A percentile compares a stretch with the other conserved stretches of the same genome.
phyloP scores from a whole-genome alignment of 1,140 invertebrate species.

The Drosophila nigrodunni region DNA sequence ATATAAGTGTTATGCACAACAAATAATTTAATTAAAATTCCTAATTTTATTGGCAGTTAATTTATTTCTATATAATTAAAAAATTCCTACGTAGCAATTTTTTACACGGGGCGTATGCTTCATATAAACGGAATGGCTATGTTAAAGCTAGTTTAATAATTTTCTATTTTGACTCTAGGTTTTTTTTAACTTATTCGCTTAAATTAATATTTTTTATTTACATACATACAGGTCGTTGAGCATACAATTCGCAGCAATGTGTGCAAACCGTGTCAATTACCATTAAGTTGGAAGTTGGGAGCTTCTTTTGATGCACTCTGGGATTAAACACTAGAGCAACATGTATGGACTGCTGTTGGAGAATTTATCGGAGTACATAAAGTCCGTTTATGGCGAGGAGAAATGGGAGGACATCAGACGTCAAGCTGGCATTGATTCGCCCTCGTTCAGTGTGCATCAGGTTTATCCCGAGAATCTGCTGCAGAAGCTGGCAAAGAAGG shows the following conservation, averaged over 20 bases:
- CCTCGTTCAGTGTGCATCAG: slow-evolving; percentile 95
- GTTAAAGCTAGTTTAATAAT: neutral
- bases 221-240: slow-evolving; percentile 7
- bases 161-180: neutral
- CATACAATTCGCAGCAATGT: neutral
- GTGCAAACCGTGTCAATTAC: slow-evolving; percentile 33
- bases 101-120: slow-evolving; percentile 31
- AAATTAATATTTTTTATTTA: too few species aligned
- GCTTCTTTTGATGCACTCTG: neutral
- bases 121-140: neutral
- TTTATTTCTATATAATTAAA: too few species aligned
- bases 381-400: slow-evolving; percentile 95
- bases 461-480: slow-evolving; percentile 96
- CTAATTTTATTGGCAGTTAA: too few species aligned
- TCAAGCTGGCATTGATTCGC: slow-evolving; percentile 92
- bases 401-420: slow-evolving; percentile 94
- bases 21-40: neutral
- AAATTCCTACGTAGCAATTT: too few species aligned
- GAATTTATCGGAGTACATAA: slow-evolving; percentile 96
- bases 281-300: slow-evolving; percentile 8
- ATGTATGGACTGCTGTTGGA: slow-evolving; percentile 98
- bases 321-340: slow-evolving; percentile 66
- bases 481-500: slow-evolving; percentile 92
- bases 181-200: too few species aligned
- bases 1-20: neutral